These are phyloP conservation scores for Thunnus maccoyii DNA, from an alignment of 2,113 vertebrate genomes.

Conservation along the genomic window DNA sequence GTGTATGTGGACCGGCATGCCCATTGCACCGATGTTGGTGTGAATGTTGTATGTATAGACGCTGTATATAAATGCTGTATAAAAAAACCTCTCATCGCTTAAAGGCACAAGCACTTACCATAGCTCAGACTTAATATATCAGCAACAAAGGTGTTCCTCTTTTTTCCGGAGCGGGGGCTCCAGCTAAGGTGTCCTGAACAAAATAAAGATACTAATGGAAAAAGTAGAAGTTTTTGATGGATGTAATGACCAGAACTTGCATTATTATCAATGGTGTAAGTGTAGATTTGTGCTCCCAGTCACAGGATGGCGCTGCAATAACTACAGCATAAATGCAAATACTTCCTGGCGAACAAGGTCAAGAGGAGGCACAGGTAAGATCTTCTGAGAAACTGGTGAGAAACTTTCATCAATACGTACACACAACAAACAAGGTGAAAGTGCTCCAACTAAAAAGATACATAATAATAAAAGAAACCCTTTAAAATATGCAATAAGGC, in stretches of 20 bases:
- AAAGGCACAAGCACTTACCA: slow-evolving; percentile 84
- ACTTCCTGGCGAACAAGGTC: slow-evolving; percentile 50
- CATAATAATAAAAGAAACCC: background rate
- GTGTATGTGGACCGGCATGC: slow-evolving; percentile 64
- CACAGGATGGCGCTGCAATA: slow-evolving; percentile 5
- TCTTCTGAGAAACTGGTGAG: slow-evolving; percentile 28
- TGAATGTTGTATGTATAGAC: slow-evolving; percentile 87
- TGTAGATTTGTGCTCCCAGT: slow-evolving; percentile 3
- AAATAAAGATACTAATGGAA: slow-evolving; percentile 83
- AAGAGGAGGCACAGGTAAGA: slow-evolving; percentile 60
- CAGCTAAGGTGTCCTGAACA: slow-evolving; percentile 76
- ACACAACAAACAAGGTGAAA: background rate
- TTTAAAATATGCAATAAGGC: background rate
- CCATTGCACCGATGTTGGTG: slow-evolving; percentile 73
- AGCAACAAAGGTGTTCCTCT: slow-evolving; percentile 80
- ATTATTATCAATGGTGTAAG: slow-evolving; percentile 10
- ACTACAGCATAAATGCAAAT: background rate
- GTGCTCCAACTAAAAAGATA: background rate
- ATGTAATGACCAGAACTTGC: slow-evolving; percentile 56
- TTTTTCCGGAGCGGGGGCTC: slow-evolving; percentile 77
- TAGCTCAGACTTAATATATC: slow-evolving; percentile 86
- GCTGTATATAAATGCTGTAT: slow-evolving; percentile 90
- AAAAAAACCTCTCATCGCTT: slow-evolving; percentile 83
- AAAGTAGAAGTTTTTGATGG: slow-evolving; percentile 71
- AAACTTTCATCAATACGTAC: background rate